phyloP scores from a whole-genome alignment of 2,113 vertebrate species.

The Atlantisia rogersi region DNA sequence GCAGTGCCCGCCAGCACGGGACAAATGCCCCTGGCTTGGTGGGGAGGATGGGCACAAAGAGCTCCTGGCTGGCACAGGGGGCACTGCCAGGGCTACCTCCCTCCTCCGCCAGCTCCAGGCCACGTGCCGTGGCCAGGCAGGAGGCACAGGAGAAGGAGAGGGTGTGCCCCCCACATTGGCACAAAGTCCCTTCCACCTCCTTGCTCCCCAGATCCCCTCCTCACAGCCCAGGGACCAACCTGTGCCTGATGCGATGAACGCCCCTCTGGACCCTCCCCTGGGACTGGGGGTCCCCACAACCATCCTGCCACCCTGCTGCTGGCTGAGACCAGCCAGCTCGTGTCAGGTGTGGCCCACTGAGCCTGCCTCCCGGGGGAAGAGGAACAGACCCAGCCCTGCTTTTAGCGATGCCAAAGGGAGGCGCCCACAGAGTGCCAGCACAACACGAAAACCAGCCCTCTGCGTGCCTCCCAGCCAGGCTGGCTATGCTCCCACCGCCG shows the following conservation, averaged over 20 bases:
- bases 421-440: neutral
- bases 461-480: neutral
- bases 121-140: neutral
- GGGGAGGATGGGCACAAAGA: conserved; percentile 24
- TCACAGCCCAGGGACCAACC: neutral
- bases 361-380: neutral
- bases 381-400: neutral
- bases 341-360: neutral
- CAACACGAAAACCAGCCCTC: neutral
- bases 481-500: neutral
- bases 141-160: neutral
- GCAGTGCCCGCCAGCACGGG: conserved; percentile 20
- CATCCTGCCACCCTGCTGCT: neutral
- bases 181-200: neutral
- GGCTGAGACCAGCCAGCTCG: neutral
- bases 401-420: neutral
- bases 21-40: conserved; percentile 16
- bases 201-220: neutral
- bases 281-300: neutral
- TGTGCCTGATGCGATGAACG: neutral
- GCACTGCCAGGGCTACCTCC: conserved; percentile 6
- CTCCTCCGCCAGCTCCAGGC: neutral
- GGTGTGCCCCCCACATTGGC: neutral
- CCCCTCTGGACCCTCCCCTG: neutral
- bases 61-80: neutral